Evolutionary conservation across 2,888 invertebrate species (phyloP), one percentile per base, ranked within the genome.

Genomic region (Barypeithes pellucidus): DNA sequence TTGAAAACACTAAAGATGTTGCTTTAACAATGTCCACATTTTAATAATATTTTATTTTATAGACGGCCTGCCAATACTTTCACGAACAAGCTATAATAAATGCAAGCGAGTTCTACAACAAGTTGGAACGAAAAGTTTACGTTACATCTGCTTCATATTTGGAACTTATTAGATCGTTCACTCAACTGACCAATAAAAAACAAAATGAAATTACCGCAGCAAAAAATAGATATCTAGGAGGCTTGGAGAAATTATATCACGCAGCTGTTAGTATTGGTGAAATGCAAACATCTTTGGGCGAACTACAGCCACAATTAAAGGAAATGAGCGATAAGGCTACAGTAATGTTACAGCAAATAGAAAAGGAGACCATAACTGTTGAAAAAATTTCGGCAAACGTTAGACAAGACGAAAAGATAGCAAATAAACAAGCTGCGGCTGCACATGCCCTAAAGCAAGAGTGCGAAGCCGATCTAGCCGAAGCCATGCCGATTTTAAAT

Each of bases 391-490:
- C 94, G 0, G 90, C 90, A 62, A 88, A 93, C 80, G 96, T 97
- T 0, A 92, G 93, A 82, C 91, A 92, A 79, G 97, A 97, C 82
- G 97, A 97, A 87, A 92, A 93, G 82, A 90, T 93, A 9, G 97
- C 96, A 3, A 96, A 95, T 81, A 90, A 91, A 62, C 95, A 97
- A 87, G 97, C 97, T 0, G 93, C 94, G 39, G 91, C 92, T 24
- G 94, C 97, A 0, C 92, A 94, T 84, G 92, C 91, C 59, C 87
- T 97, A 29, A 96, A 96, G 86, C 89, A 89, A 77, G 98, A 98
- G 84, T 98, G 97, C 84, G 96, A 97, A 87, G 94, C 94, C 70
- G 97, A 98, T 86, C 89, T 98, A 80, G 96, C 97, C 0, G 90
- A 93, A 80, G 95, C 95, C 5, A 89, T 96, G 76, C 96, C 96